Evolutionary conservation across 2,888 invertebrate species (phyloP).

Genomic region (Catocala fraxini): DNA sequence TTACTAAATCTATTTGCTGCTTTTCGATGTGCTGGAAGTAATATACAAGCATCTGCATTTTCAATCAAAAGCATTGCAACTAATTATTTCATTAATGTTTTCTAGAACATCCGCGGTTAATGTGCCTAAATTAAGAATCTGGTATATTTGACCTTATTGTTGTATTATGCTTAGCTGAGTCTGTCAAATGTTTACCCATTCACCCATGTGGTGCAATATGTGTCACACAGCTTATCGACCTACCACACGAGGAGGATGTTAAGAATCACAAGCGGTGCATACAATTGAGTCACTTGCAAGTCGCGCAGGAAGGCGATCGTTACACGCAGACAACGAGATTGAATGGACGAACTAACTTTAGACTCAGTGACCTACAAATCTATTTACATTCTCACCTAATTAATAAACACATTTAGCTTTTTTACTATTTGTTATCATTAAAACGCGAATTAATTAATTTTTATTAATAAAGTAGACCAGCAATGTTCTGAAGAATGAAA

Average conservation of each 20-base stretch:
- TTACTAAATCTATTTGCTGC: too few species aligned
- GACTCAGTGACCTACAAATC: conserved; percentile 30
- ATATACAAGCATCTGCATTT: too few species aligned
- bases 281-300: conserved; percentile 60
- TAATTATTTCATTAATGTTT: too few species aligned
- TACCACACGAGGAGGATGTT: conserved; percentile 39
- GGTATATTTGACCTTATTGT: too few species aligned
- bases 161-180: neutral
- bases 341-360: conserved; percentile 25
- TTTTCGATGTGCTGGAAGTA: too few species aligned
- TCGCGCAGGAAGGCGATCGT: conserved; percentile 53
- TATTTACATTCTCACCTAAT: conserved; percentile 5
- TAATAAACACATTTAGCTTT: neutral
- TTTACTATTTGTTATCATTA: neutral
- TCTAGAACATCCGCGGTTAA: too few species aligned
- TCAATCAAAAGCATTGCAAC: too few species aligned
- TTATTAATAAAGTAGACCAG: too few species aligned
- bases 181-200: neutral
- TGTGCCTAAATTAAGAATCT: too few species aligned
- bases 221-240: conserved; percentile 26
- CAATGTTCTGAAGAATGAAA: too few species aligned
- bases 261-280: conserved; percentile 29
- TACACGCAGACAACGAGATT: conserved; percentile 47
- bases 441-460: too few species aligned
- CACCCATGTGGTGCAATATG: neutral